Evolutionary conservation across 2,797 vertebrate species (phyloP).

Genomic region (Dipus sagitta): DNA sequence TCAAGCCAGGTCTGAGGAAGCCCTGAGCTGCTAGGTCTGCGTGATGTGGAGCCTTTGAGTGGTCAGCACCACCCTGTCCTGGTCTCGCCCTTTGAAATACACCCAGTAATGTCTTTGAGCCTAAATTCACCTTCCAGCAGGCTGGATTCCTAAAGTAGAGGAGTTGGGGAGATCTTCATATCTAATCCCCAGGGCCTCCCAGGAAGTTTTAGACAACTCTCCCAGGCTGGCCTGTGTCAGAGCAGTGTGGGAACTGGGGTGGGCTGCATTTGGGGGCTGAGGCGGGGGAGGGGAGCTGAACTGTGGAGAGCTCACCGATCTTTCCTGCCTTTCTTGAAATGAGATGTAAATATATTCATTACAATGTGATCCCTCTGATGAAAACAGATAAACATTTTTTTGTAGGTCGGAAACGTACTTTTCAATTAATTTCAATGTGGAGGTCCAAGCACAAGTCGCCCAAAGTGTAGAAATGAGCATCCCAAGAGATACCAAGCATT

Average conservation of each 20-base stretch:
- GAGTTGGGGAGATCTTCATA: not conserved
- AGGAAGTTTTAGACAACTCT: not conserved
- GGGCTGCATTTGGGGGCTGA: rapidly evolving
- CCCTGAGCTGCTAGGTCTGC: not conserved
- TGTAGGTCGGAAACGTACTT: slow-evolving; percentile 83
- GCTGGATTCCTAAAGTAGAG: not conserved
- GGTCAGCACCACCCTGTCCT: not conserved
- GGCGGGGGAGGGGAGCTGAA: not conserved
- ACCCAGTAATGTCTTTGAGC: slow-evolving; percentile 40
- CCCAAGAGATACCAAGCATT: rapidly evolving
- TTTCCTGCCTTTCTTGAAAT: slow-evolving; percentile 78
- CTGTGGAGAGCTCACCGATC: slow-evolving; percentile 17
- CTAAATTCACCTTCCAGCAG: not conserved
- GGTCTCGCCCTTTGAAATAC: not conserved
- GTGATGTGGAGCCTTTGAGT: rapidly evolving
- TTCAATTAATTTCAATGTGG: slow-evolving; percentile 87
- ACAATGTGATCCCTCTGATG: slow-evolving; percentile 82
- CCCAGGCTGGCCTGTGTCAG: rapidly evolving
- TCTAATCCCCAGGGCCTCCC: rapidly evolving
- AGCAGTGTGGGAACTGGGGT: not conserved
- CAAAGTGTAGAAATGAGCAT: not conserved
- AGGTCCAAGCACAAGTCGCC: not conserved
- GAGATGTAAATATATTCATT: slow-evolving; percentile 88
- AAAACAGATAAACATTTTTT: slow-evolving; percentile 86
- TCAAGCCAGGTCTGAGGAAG: slow-evolving; percentile 58